phyloP scores from a whole-genome alignment of 1,140 invertebrate species.

The Bombus picipes region DNA sequence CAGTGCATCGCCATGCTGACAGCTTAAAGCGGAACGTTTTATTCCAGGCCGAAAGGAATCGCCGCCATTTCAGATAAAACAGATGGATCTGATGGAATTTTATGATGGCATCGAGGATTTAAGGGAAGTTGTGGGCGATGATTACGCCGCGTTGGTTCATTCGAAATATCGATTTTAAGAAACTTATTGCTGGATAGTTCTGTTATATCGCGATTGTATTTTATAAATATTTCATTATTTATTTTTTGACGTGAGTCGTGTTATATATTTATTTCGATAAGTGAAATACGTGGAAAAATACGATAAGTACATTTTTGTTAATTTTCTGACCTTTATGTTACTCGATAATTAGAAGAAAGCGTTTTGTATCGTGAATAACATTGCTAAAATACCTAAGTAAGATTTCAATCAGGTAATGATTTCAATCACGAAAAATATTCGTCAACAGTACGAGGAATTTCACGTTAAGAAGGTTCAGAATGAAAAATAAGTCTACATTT shows the following conservation, averaged over 20 bases:
- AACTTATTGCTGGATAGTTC: neutral
- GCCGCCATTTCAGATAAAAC: neutral
- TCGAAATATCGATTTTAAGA: neutral
- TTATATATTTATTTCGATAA: neutral
- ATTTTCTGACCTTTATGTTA: neutral
- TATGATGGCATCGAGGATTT: neutral
- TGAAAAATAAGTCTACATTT: neutral
- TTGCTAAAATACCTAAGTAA: neutral
- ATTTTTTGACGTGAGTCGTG: neutral
- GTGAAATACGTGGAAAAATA: neutral
- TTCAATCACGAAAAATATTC: neutral
- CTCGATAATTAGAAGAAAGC: neutral
- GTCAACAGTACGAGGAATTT: neutral
- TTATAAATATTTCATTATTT: neutral
- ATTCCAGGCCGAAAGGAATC: constrained; percentile 17
- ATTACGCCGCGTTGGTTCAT: neutral
- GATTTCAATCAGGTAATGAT: neutral
- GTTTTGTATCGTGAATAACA: too few relatives aligned
- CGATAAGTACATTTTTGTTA: neutral
- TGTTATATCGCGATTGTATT: neutral
- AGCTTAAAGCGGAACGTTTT: constrained; percentile 61
- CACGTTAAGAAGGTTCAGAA: neutral
- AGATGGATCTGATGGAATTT: neutral
- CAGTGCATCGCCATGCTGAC: constrained; percentile 6
- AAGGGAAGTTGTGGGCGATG: neutral